These are phyloP conservation scores for Edolisoma coerulescens DNA, from an alignment of 2,113 vertebrate genomes.

Conservation along the genomic window DNA sequence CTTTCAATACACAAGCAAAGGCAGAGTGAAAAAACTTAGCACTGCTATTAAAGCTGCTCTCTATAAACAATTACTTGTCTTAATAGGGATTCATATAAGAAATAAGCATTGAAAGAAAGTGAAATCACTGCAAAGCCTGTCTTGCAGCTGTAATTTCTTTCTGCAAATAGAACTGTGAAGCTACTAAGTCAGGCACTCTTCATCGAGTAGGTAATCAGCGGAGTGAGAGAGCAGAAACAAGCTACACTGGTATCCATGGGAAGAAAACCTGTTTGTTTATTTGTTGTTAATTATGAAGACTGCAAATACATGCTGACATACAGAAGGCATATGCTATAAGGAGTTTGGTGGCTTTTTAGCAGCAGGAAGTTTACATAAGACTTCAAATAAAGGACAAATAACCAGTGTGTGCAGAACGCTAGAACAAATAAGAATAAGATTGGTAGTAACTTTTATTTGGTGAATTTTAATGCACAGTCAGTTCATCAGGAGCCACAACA, in stretches of 20 bases:
- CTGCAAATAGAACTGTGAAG: not conserved
- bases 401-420: not conserved
- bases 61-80: slow-evolving; percentile 30
- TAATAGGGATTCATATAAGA: slow-evolving; percentile 23
- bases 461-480: not conserved
- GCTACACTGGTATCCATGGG: not conserved
- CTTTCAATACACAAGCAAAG: not conserved
- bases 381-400: not conserved
- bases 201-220: not conserved
- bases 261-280: not conserved
- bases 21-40: not conserved
- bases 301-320: not conserved
- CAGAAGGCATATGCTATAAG: not conserved
- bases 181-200: not conserved
- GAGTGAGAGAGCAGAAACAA: not conserved
- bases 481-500: not conserved
- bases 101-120: not conserved
- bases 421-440: not conserved
- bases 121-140: not conserved
- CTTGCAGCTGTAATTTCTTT: not conserved
- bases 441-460: not conserved
- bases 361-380: not conserved
- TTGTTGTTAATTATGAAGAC: not conserved
- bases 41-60: not conserved
- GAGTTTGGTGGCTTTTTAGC: not conserved